These are phyloP conservation scores for Eustalomyia histrio DNA, from an alignment of 2,888 invertebrate genomes.

Conservation along the genomic window DNA sequence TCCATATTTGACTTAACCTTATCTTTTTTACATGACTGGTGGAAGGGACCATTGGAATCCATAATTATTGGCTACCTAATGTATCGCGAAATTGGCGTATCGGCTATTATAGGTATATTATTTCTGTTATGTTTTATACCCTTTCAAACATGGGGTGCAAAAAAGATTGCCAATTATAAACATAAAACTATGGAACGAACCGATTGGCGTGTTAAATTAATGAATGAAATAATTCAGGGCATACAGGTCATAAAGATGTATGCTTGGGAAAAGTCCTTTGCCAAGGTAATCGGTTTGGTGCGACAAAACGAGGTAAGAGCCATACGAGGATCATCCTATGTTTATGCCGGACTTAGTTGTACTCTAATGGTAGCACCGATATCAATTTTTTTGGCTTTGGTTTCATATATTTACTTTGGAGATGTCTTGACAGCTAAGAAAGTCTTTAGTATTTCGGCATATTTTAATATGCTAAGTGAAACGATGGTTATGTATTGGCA, in stretches of 20 bases:
- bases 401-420: constrained; percentile 84
- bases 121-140: constrained; percentile 87
- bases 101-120: constrained; percentile 85
- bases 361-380: constrained; percentile 89
- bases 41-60: constrained; percentile 90
- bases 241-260: constrained; percentile 94
- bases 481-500: constrained; percentile 90
- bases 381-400: constrained; percentile 88
- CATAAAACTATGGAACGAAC: constrained; percentile 87
- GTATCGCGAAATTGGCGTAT: constrained; percentile 83
- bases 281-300: constrained; percentile 85
- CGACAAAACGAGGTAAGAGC: constrained; percentile 86
- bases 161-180: constrained; percentile 84
- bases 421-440: constrained; percentile 86
- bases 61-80: constrained; percentile 80
- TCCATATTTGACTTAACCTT: constrained; percentile 95
- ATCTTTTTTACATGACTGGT: constrained; percentile 92
- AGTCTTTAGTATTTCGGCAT: constrained; percentile 88
- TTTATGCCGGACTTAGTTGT: constrained; percentile 85
- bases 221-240: constrained; percentile 93
- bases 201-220: constrained; percentile 90
- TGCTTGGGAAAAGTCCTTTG: constrained; percentile 91
- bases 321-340: constrained; percentile 84
- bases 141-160: constrained; percentile 86
- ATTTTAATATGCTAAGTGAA: constrained; percentile 89